Evolutionary conservation across 2,797 vertebrate species (phyloP), one percentile per base, ranked within the genome.

Genomic region (Acanthurus leucopareius): DNA sequence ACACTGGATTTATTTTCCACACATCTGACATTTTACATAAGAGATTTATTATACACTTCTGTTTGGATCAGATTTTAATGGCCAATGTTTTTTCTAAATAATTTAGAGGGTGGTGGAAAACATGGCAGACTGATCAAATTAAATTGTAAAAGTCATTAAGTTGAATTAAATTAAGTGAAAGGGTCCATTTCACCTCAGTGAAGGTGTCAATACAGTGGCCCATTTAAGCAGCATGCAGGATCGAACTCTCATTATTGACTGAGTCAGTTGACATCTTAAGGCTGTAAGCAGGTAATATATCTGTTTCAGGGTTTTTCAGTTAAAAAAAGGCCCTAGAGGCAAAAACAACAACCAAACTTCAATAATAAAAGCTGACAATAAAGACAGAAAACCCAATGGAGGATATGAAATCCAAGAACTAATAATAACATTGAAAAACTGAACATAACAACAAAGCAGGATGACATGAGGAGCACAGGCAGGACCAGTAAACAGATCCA

Each of bases 121-220:
- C 3, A 48, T 62, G 52, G 9, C 25, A 58, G 53, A 25, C 3
- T 15, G 8, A 47, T 8, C 1, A 67, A 22, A 66, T 62, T 8
- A 65, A 57, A 15, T 0, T 56, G 47, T n/a, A 16, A 4, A n/a
- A 54, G 59, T 54, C 13, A 45, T 81, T 49, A 51, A 4, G 2
- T 13, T n/a, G 0, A 73, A 3, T 52, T 28, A 15, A 16, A 58
- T 66, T 28, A 49, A 72, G 35, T 48, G 4, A 61, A 77, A 56
- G 9, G 9, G 58, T 75, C 15, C 5, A 63, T 74, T 64, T 68
- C 0, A 71, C 13, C 20, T 47, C 48, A 38, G 16, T 63, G 22
- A 73, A 15, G 19, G 32, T 49, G 38, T 57, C 47, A 35, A 22
- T 67, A 38, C 13, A 48, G 45, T 11, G 19, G 10, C 11, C 13